Base-by-base conservation (phyloP, 2,797 vertebrate genomes). In the Stomatorhinus walkeri region DNA sequence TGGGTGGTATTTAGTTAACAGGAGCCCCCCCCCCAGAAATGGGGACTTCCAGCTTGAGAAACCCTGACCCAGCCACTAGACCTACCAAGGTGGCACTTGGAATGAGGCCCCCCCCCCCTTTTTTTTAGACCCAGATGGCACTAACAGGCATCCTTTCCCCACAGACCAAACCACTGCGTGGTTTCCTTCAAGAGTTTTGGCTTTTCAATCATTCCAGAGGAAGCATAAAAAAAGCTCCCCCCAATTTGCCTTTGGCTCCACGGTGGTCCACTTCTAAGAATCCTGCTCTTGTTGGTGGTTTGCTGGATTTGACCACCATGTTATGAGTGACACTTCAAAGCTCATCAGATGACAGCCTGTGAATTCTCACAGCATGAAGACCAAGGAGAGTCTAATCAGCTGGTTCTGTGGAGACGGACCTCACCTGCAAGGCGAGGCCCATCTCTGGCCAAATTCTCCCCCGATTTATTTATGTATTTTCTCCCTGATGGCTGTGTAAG, bases 121-220 rank as follows among this genome's bases (percentile, higher is more conserved):
- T 84, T 84, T 24, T 49, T 51, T 28, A 12, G 22, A 84, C 43
- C 22, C 43, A 51, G 5, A 87, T 51, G 14, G 83, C 12, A 56
- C 85, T 32, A 14, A 12, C 32, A 87, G 32, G 24, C 51, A 40
- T 54, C 52, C 52, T n/a, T 32, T 56, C 52, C 85, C 85, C 85
- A n/a, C 85, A 87, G 3, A 36, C 85, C 52, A 36, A 87, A 56
- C 51, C 28, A 59, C 51, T 36, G 2, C 0, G 24, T 59, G 52
- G 52, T 87, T 87, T 87, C 85, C 85, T 51, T 87, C 32, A 52
- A 86, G 48, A 24, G 83, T 16, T 85, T 28, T 85, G 46, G 24
- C 24, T 36, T 54, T 86, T 86, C 52, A 54, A 28, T 36, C 14
- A 10, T 86, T 49, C 46, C 43, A 19, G 81, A 48, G 43, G 40